Evolutionary conservation across 2,113 vertebrate species (phyloP).

Genomic region (Leucosticte australis): DNA sequence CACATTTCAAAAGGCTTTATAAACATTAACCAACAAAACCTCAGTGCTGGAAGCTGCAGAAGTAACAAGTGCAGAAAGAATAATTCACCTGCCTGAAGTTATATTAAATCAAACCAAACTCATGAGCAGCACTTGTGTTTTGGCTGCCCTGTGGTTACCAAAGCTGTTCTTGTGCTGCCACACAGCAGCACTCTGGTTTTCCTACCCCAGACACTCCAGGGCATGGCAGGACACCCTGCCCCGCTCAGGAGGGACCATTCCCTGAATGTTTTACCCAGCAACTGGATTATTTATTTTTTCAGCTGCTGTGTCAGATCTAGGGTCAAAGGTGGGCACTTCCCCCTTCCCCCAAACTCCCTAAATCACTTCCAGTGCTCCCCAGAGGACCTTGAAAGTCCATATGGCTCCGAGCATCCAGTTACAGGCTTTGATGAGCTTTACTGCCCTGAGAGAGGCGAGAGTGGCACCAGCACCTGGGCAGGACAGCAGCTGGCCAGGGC

Average conservation of each 20-base stretch:
- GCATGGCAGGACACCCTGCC: background rate
- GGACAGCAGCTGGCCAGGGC: background rate
- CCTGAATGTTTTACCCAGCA: accelerated
- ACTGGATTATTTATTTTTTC: background rate
- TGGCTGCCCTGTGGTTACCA: background rate
- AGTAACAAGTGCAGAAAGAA: background rate
- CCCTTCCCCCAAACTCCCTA: background rate
- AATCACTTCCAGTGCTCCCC: accelerated
- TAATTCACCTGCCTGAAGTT: background rate
- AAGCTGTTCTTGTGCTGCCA: accelerated
- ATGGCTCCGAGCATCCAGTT: background rate
- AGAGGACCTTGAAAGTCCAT: background rate
- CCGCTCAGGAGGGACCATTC: accelerated
- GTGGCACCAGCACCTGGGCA: background rate
- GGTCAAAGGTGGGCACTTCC: background rate
- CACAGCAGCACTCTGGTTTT: background rate
- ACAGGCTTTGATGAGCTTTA: background rate
- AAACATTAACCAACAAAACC: constrained; percentile 29
- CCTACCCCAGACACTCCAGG: accelerated
- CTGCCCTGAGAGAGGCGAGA: background rate
- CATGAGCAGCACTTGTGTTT: accelerated
- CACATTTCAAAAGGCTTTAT: constrained; percentile 29
- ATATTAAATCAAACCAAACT: background rate
- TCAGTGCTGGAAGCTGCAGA: background rate
- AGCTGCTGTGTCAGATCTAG: background rate